A percentile compares a stretch with the other conserved stretches of the same genome.
Evolutionary conservation across 1,140 invertebrate species (phyloP).

Genomic region (Listronotus oregonensis): DNA sequence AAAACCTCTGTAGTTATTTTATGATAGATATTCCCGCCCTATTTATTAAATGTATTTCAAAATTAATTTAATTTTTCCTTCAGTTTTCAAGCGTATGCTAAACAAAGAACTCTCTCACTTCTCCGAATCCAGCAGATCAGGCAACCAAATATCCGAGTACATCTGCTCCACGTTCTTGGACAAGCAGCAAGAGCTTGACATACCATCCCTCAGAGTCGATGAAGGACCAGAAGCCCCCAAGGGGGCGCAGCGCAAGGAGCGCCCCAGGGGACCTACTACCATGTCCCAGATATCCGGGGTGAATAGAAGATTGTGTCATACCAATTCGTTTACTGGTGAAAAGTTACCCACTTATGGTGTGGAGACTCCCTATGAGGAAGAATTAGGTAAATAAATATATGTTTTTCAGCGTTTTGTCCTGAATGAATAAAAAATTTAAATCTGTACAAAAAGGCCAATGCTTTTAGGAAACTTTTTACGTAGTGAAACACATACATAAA

Average conservation of each 20-base stretch:
- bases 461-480: no score
- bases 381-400: constrained; percentile 63
- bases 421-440: no score
- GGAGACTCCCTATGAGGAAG: constrained; percentile 86
- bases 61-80: constrained; percentile 27
- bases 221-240: constrained; percentile 65
- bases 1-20: no score
- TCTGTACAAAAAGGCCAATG: no score
- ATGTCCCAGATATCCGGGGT: constrained; percentile 93
- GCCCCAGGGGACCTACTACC: constrained; percentile 62
- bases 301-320: constrained; percentile 83
- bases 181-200: constrained; percentile 94
- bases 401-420: no score
- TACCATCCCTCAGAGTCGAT: constrained; percentile 83
- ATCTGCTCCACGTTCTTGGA: constrained; percentile 98
- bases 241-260: constrained; percentile 67
- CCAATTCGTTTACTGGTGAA: constrained; percentile 89
- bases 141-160: constrained; percentile 98
- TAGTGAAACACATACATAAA: no score
- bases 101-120: constrained; percentile 99
- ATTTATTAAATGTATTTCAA: not conserved
- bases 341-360: constrained; percentile 90
- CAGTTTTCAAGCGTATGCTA: constrained; percentile 99
- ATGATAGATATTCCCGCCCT: not conserved
- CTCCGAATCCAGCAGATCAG: constrained; percentile 97